These are phyloP conservation scores for Coremacera marginata DNA, from an alignment of 2,888 invertebrate species.

Conservation along the genomic window DNA sequence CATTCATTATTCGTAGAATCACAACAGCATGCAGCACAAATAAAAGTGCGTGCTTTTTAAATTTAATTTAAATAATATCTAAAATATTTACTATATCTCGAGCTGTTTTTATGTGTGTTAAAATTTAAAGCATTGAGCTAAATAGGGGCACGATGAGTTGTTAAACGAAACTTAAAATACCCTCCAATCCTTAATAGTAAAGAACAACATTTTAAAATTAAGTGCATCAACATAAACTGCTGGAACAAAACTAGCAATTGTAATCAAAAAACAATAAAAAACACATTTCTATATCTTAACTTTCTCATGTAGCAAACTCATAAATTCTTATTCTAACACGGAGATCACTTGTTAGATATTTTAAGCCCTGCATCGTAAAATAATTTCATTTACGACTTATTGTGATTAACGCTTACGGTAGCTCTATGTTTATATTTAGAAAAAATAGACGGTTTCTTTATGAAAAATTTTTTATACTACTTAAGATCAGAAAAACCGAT, in stretches of 20 bases:
- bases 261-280: not conserved
- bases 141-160: not conserved
- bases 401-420: conserved; percentile 15
- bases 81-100: no score
- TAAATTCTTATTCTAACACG: conserved; percentile 13
- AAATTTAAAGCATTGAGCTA: not conserved
- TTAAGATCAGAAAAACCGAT: not conserved
- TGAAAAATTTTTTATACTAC: not conserved
- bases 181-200: not conserved
- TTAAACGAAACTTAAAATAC: no score
- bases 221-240: not conserved
- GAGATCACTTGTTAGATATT: not conserved
- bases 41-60: not conserved
- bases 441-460: not conserved
- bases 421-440: not conserved
- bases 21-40: not conserved
- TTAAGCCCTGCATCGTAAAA: not conserved
- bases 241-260: not conserved
- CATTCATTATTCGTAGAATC: not conserved
- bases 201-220: not conserved
- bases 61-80: not conserved
- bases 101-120: no score
- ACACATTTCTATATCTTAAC: not conserved
- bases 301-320: not conserved
- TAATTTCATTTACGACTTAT: not conserved